Evolutionary conservation across 2,113 vertebrate genomes (phyloP).

Genomic region (Redunca redunca): DNA sequence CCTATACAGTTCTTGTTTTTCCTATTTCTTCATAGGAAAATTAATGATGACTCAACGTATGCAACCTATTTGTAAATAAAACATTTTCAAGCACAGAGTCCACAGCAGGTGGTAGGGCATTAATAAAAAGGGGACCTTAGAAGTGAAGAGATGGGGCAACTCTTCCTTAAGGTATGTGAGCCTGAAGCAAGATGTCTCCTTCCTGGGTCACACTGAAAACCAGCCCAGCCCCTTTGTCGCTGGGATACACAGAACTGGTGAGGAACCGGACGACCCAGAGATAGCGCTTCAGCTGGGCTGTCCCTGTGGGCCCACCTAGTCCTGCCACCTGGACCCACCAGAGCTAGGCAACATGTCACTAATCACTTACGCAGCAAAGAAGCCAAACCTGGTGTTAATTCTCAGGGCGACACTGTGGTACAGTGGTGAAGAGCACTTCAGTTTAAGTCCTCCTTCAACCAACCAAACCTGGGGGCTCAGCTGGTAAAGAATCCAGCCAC

Average conservation of each 20-base stretch:
- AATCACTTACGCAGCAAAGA: not conserved
- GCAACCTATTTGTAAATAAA: not conserved
- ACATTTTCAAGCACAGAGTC: not conserved
- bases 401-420: too few relatives aligned
- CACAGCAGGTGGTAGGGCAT: not conserved
- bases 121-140: not conserved
- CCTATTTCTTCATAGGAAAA: not conserved
- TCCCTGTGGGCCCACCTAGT: too few relatives aligned
- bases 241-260: not conserved
- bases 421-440: not conserved
- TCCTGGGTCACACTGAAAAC: not conserved
- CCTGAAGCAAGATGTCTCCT: not conserved
- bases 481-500: not conserved
- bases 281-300: not conserved
- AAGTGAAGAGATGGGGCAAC: not conserved
- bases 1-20: not conserved
- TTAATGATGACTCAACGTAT: not conserved
- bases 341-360: not conserved
- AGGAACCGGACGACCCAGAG: rapidly evolving
- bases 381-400: not conserved
- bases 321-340: not conserved
- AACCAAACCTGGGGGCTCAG: not conserved
- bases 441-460: not conserved
- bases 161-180: not conserved
- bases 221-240: not conserved